These are phyloP conservation scores for Acipenser oxyrinchus DNA, from an alignment of 2,797 vertebrate genomes.

Conservation along the genomic window DNA sequence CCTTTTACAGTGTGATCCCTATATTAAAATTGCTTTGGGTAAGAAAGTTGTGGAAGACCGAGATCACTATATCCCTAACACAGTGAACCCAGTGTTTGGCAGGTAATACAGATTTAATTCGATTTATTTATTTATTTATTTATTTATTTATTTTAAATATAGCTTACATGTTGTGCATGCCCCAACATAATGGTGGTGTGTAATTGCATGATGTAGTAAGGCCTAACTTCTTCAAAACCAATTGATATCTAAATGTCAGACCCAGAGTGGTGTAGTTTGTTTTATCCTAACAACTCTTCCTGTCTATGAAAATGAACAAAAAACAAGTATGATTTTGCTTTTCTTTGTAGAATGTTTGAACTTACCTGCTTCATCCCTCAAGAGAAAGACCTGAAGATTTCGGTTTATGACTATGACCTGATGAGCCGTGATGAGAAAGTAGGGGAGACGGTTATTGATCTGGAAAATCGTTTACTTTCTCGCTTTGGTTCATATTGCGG, in stretches of 20 bases:
- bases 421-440: conserved; percentile 90
- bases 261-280: no score
- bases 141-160: no score
- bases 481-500: conserved; percentile 86
- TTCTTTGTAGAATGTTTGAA: conserved; percentile 82
- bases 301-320: no score
- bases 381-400: conserved; percentile 94
- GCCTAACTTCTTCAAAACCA: no score
- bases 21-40: conserved; percentile 83
- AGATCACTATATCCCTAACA: conserved; percentile 86
- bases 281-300: no score
- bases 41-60: conserved; percentile 83
- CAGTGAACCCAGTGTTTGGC: conserved; percentile 82
- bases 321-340: no score
- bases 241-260: no score
- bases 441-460: conserved; percentile 89
- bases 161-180: no score
- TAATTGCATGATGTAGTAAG: no score
- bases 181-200: no score
- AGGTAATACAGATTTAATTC: conserved; percentile 56
- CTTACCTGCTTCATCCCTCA: conserved; percentile 89
- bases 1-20: conserved; percentile 82
- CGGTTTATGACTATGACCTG: conserved; percentile 83
- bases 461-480: conserved; percentile 93
- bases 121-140: no score